phyloP scores from a whole-genome alignment of 2,113 vertebrate species.

The Alouatta palliata region DNA sequence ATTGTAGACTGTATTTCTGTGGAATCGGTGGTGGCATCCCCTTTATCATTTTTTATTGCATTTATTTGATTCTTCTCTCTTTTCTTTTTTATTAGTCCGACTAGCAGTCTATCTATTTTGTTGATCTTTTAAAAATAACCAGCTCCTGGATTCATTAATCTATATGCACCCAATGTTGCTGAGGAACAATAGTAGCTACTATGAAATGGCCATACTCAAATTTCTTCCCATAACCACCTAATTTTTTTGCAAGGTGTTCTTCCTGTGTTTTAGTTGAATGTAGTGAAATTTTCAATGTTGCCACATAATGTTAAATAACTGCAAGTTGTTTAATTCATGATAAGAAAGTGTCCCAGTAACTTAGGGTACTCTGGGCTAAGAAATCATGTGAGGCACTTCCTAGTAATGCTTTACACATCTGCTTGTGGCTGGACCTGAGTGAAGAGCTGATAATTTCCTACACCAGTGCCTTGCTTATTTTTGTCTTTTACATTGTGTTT shows the following conservation, averaged over 20 bases:
- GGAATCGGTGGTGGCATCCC: too few species aligned
- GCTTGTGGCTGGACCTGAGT: background rate
- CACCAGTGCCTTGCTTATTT: background rate
- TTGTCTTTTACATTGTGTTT: background rate
- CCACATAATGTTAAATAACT: background rate
- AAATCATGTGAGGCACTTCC: background rate
- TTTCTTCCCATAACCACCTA: accelerated
- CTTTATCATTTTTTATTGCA: too few species aligned
- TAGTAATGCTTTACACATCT: background rate
- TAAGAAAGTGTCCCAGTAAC: background rate
- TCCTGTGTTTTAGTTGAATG: background rate
- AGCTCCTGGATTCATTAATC: too few species aligned
- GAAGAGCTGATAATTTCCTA: background rate
- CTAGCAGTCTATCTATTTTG: too few species aligned
- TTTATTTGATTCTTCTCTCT: too few species aligned
- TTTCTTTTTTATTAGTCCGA: too few species aligned
- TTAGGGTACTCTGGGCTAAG: background rate
- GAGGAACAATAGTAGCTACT: background rate
- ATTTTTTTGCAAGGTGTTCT: background rate
- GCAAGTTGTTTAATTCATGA: background rate
- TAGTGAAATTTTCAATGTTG: background rate
- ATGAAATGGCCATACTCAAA: background rate
- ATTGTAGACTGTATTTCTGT: too few species aligned
- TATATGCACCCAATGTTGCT: too few species aligned
- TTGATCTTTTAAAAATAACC: too few species aligned